Evolutionary conservation across 2,888 invertebrate species (phyloP), one percentile per base, ranked within the genome.

Genomic region (Hemaris fuciformis): DNA sequence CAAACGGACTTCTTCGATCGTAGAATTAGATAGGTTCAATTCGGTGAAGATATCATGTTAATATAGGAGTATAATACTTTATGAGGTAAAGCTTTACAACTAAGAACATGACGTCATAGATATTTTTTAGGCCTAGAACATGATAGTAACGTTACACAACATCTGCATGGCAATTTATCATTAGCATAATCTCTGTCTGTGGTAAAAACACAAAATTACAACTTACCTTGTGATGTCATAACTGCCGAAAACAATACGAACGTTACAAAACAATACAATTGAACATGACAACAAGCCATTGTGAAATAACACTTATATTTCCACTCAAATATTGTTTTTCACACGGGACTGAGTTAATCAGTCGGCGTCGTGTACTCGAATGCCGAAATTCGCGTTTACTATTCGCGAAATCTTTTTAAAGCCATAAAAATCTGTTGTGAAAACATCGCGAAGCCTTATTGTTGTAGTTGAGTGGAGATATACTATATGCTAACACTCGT

Each of bases 311-410:
- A 48, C 23, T 59, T 59, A 46, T 31, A 27, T 46, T 48, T 59
- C 22, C 31, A 31, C 18, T 38, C 22, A 48, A 59, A 46, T 22
- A 57, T 59, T 64, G 38, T 56, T 62, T n/a, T 25, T 66, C 58
- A 58, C 62, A 66, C 67, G 43, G 18, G 46, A 56, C 56, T 59
- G 64, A 64, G 64, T 68, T 61, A 57, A 62, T 69, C 61, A 64
- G 43, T 46, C 67, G 67, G 64, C 67, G 69, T 66, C 66, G 74
- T 66, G 66, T 25, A 60, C 57, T 65, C 70, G 71, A 77, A 77
- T 77, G 77, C 62, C 75, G 34, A 65, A 65, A 62, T 70, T 73
- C 67, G 64, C 66, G 34, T n/a, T 65, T 57, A 56, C 64, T 64
- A 64, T 68, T 57, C 41, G 69, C 67, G 69, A 74, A 71, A 73